Base-by-base conservation (phyloP, 2,797 vertebrate genomes). In the Poeciliopsis gracilis region DNA sequence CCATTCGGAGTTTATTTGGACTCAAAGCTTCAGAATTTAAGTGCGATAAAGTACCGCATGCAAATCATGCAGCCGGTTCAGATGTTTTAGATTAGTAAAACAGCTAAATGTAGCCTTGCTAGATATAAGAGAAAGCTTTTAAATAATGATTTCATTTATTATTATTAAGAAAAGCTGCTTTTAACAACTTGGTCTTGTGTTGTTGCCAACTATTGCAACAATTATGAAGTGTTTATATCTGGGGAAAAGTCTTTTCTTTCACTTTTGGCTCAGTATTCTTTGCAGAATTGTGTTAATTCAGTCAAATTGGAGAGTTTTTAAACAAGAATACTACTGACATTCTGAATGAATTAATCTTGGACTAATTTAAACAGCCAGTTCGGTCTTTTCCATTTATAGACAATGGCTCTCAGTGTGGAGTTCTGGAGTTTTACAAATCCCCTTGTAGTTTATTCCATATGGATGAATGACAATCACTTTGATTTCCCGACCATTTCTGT, bases 81-180 rank as follows among this genome's bases (percentile, higher is more conserved):
- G 49, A 51, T 23, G 20, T 20, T 51, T 51, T 51, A 23, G 20
- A 25, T 67, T 23, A 38, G 18, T 67, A 41, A 67, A 63, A 63
- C 59, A 4, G 59, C 10, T 20, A 41, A 53, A 10, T 0, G 25
- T 73, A 41, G 7, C 20, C 5, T 53, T 38, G 38, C 25, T 25
- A 7, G n/a, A 69, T 69, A 43, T 25, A 69, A 69, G 25, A n/a
- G 13, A 13, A 12, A 43, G 41, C 66, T 69, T 69, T 45, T 69
- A 69, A 69, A 69, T 43, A 69, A 43, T 69, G 36, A 69, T 69
- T 69, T 69, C 5, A 45, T 69, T 69, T n/a, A n/a, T n/a, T 69
- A 45, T n/a, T 25, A 41, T 69, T 51, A 51, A 45, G 2, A 45
- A 45, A 69, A 66, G 28, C 13, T 33, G 57, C 11, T 16, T 16